phyloP scores from a whole-genome alignment of 2,888 invertebrate species.

The Netelia melanura region DNA sequence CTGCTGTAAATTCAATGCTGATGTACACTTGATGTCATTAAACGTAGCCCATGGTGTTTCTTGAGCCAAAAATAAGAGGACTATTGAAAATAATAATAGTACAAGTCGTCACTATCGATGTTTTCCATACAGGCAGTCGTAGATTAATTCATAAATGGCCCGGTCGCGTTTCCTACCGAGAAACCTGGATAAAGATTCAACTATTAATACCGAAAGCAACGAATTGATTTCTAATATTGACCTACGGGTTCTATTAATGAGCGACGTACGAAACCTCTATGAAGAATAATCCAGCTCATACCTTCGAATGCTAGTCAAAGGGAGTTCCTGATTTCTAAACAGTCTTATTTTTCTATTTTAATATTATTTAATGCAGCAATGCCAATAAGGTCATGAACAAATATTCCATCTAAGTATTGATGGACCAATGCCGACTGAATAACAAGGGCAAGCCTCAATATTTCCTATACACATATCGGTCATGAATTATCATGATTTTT shows the following conservation, averaged over 20 bases:
- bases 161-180: too few species aligned
- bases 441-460: constrained; percentile 2
- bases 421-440: constrained; percentile 31
- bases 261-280: too few species aligned
- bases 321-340: not conserved
- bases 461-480: not conserved
- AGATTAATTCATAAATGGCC: not conserved
- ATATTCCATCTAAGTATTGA: constrained; percentile 1
- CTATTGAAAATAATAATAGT: constrained; percentile 11
- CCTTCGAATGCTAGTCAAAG: too few species aligned
- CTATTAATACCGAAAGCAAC: too few species aligned
- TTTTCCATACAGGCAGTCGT: not conserved
- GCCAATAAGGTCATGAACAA: too few species aligned
- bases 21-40: too few species aligned
- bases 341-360: not conserved
- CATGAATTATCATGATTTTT: not conserved
- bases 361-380: constrained; percentile 2
- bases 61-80: too few species aligned
- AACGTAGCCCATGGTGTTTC: not conserved
- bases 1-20: too few species aligned
- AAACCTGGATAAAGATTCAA: too few species aligned
- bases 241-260: too few species aligned
- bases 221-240: too few species aligned
- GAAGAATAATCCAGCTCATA: too few species aligned
- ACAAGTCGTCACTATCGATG: not conserved